A percentile compares a stretch with the other conserved stretches of the same genome.
Conservation (phyloP, 1,140 invertebrate genomes). For the Drepana arcuata region DNA sequence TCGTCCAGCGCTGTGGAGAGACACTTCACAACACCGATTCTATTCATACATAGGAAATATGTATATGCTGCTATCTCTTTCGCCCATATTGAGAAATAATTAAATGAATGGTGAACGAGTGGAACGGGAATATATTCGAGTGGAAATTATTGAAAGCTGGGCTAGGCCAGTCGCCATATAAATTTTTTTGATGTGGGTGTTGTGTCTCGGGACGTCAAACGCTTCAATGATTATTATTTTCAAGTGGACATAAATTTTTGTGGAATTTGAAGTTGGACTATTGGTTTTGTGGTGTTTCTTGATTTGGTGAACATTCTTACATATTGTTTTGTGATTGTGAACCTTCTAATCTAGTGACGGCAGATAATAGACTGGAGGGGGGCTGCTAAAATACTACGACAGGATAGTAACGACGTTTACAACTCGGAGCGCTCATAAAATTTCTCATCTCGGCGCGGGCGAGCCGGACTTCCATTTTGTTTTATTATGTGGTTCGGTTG, state of each 20-base stretch:
- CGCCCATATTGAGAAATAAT: slow-evolving; percentile 63
- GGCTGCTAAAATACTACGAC: slow-evolving; percentile 70
- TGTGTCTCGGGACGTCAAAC: slow-evolving; percentile 69
- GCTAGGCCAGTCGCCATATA: slow-evolving; percentile 68
- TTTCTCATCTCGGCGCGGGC: slow-evolving; percentile 55
- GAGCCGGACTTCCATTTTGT: slow-evolving; percentile 69
- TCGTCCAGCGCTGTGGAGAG: slow-evolving; percentile 61
- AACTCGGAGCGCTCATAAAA: slow-evolving; percentile 59
- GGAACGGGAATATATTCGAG: slow-evolving; percentile 67
- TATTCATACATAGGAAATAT: slow-evolving; percentile 69
- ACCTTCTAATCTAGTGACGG: slow-evolving; percentile 50
- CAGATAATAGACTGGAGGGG: slow-evolving; percentile 66
- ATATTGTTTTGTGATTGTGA: slow-evolving; percentile 51
- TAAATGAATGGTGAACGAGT: slow-evolving; percentile 69
- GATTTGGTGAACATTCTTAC: slow-evolving; percentile 25
- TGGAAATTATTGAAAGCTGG: slow-evolving; percentile 68
- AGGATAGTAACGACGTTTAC: slow-evolving; percentile 72
- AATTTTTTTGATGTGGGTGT: slow-evolving; percentile 72
- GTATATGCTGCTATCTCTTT: slow-evolving; percentile 60
- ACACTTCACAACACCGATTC: slow-evolving; percentile 66
- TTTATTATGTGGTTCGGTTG: slow-evolving; percentile 67
- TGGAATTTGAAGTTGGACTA: slow-evolving; percentile 42
- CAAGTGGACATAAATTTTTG: slow-evolving; percentile 60
- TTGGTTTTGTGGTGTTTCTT: slow-evolving; percentile 33
- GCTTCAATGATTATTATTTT: slow-evolving; percentile 70